Percentiles rank a stretch among this genome's conserved stretches.
These are phyloP conservation scores for Notiomystis cincta DNA, from an alignment of 2,113 vertebrate species.

Conservation along the genomic window DNA sequence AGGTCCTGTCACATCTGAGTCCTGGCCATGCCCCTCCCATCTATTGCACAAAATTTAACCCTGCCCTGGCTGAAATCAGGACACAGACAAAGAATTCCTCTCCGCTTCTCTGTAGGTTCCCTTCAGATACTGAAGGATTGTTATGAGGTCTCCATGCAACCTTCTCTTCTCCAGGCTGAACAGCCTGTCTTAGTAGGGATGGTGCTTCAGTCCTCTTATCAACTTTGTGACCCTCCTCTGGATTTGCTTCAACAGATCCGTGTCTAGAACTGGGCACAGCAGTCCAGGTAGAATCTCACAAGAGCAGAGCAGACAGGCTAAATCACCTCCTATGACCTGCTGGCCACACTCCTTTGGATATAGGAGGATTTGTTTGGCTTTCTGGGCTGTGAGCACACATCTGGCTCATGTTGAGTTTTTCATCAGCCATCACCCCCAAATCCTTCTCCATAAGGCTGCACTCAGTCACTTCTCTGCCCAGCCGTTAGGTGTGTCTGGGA, in stretches of 20 bases:
- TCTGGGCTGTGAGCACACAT: not conserved
- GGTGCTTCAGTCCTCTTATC: not conserved
- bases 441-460: not conserved
- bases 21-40: not conserved
- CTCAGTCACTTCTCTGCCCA: not conserved
- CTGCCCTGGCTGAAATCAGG: not conserved
- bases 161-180: not conserved
- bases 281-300: not conserved
- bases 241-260: not conserved
- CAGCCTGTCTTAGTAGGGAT: not conserved
- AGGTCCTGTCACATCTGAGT: not conserved
- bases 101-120: not conserved
- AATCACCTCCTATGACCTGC: not conserved
- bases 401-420: not conserved
- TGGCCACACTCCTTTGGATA: not conserved
- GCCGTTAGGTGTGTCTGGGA: not conserved
- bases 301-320: not conserved
- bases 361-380: not conserved
- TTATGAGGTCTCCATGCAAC: not conserved
- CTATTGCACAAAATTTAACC: not conserved
- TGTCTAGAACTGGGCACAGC: not conserved
- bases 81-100: not conserved
- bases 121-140: not conserved
- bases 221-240: not conserved
- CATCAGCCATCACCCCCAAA: not conserved